These are phyloP conservation scores for Pachypanchax playfairii DNA, from an alignment of 2,113 vertebrate genomes.

Conservation along the genomic window DNA sequence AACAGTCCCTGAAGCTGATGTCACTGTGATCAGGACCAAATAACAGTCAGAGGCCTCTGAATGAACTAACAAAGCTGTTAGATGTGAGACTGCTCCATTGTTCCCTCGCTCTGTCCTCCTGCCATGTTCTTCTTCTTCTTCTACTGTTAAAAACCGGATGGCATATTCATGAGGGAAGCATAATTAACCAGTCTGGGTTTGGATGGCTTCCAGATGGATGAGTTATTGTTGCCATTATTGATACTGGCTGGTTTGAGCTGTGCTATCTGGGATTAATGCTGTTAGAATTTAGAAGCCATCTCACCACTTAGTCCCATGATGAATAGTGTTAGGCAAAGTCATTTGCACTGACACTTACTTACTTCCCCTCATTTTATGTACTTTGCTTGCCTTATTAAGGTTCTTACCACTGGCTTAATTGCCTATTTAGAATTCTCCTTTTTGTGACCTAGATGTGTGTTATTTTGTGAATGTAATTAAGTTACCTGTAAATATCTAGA, in stretches of 20 bases:
- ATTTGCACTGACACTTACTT: conserved; percentile 77
- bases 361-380: conserved; percentile 77
- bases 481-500: conserved; percentile 81
- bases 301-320: conserved; percentile 80
- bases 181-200: conserved; percentile 76
- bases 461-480: conserved; percentile 81
- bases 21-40: conserved; percentile 54
- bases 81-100: conserved; percentile 38
- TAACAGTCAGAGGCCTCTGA: conserved; percentile 39
- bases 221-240: conserved; percentile 80
- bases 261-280: conserved; percentile 80
- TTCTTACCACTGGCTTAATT: conserved; percentile 78
- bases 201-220: conserved; percentile 78
- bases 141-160: conserved; percentile 58
- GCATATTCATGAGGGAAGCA: conserved; percentile 78
- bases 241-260: conserved; percentile 76
- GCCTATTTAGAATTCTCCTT: conserved; percentile 81
- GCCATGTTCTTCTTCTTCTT: conserved; percentile 51
- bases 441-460: conserved; percentile 81
- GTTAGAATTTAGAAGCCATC: conserved; percentile 78
- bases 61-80: conserved; percentile 38
- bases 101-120: conserved; percentile 25
- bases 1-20: conserved; percentile 38
- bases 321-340: conserved; percentile 77
- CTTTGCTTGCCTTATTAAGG: conserved; percentile 79